A percentile compares a stretch with the other conserved stretches of the same genome.
These are phyloP conservation scores for Saturnia japonica DNA, from an alignment of 2,888 invertebrate species.

Conservation along the genomic window DNA sequence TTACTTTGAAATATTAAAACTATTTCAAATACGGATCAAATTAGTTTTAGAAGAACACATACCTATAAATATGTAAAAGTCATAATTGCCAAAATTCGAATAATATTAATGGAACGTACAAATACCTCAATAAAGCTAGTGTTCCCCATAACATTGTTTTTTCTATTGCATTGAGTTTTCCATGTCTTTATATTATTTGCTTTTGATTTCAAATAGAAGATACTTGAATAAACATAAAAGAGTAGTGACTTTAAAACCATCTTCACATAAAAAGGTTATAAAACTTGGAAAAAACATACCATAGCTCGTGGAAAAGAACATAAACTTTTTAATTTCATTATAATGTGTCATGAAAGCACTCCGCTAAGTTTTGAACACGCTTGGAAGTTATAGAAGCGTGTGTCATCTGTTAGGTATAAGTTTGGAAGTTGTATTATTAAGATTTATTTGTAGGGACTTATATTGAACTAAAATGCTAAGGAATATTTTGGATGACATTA, in stretches of 20 bases:
- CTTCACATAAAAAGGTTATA: not conserved
- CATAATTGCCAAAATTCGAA: not conserved
- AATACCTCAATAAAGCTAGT: too few relatives aligned
- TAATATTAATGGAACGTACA: too few relatives aligned
- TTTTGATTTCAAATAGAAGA: not conserved
- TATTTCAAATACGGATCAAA: too few relatives aligned
- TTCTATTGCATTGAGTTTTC: too few relatives aligned
- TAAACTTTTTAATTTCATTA: slow-evolving; percentile 11
- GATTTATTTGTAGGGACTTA: slow-evolving; percentile 1
- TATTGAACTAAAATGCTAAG: not conserved
- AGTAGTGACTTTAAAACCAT: not conserved
- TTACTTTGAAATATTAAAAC: too few relatives aligned
- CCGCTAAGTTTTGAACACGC: not conserved
- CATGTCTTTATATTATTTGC: too few relatives aligned
- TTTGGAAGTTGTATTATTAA: slow-evolving; percentile 9
- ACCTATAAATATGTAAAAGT: too few relatives aligned
- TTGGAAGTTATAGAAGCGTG: slow-evolving; percentile 3
- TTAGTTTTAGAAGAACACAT: too few relatives aligned
- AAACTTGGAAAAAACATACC: not conserved
- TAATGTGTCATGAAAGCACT: slow-evolving; percentile 2
- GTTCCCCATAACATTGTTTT: too few relatives aligned
- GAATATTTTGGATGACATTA: not conserved
- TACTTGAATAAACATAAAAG: not conserved
- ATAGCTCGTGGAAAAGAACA: not conserved
- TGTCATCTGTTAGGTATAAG: not conserved